phyloP scores from a whole-genome alignment of 2,113 vertebrate genomes.

The Ammodytes dubius region DNA sequence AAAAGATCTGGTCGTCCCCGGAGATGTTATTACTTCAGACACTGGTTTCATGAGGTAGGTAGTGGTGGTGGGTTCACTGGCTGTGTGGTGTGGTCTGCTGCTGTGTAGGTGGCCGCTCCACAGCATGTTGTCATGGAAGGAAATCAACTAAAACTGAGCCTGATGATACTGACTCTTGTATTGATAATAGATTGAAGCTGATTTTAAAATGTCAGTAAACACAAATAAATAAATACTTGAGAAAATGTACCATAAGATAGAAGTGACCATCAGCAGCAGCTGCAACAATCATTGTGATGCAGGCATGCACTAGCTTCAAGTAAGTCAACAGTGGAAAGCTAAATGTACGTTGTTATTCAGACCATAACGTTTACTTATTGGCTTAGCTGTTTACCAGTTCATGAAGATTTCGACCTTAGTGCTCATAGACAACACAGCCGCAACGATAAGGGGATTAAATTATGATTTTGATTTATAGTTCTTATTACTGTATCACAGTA shows the following conservation, averaged over 20 bases:
- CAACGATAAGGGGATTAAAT: too few species aligned
- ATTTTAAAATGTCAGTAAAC: not conserved
- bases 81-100: too few species aligned
- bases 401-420: not conserved
- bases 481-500: too few species aligned
- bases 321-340: too few species aligned
- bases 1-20: conserved; percentile 92
- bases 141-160: not conserved
- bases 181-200: not conserved
- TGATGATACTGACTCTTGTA: not conserved
- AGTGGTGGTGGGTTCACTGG: not conserved
- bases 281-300: not conserved
- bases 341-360: too few species aligned
- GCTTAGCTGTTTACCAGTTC: not conserved
- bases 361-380: too few species aligned
- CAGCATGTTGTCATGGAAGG: not conserved
- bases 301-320: not conserved
- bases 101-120: too few species aligned
- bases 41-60: conserved; percentile 95
- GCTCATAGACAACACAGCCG: not conserved
- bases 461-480: too few species aligned
- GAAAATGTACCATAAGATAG: not conserved
- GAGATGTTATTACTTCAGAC: conserved; percentile 95
- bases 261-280: not conserved
- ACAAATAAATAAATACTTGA: too few species aligned